Evolutionary conservation across 2,113 vertebrate genomes (phyloP), one percentile per base, ranked within the genome.

Genomic region (Menidia beryllina): DNA sequence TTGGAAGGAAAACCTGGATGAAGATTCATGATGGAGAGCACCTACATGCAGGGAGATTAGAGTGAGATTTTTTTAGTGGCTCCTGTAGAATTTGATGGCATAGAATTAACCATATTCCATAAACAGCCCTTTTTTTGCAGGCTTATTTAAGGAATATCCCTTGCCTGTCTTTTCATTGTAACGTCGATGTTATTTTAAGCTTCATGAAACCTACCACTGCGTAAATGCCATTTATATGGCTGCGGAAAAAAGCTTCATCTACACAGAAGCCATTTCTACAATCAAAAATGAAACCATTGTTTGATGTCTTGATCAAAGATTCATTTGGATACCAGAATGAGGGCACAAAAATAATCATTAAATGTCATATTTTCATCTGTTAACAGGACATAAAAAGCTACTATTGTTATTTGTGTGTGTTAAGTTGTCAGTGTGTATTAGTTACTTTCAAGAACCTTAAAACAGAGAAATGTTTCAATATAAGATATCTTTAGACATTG

Each of bases 21-120:
- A 45, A 67, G 58, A 78, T 62, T 75, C 53, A 71, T 34, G 30
- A 34, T 26, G 49, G 38, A 17, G 8, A 56, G 0, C 23, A 65
- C 65, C 19, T 13, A 45, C 23, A 60, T 8, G 17, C 17, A 64
- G 52, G n/a, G n/a, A 77, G 58, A 58, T 72, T 17, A 19, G 65
- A 72, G 71, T 84, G 75, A 17, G 65, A 64, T 53, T 77, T 66
- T n/a, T 59, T 49, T 12, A 30, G 70, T 20, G 54, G 20, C 36
- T 54, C 49, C 60, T 34, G 43, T 45, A 60, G 70, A 73, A 23
- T 61, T 47, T 47, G 52, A 67, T 60, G 48, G 36, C 27, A 64
- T 71, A 61, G 60, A 30, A 71, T 82, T 57, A n/a, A 76, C 73
- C 26, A 61, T 24, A 39, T 61, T 24, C 13, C 20, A 53, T 23